A percentile compares a stretch with the other conserved stretches of the same genome.
Conservation (phyloP, 2,888 invertebrate species). For the Clanis bilineata region DNA sequence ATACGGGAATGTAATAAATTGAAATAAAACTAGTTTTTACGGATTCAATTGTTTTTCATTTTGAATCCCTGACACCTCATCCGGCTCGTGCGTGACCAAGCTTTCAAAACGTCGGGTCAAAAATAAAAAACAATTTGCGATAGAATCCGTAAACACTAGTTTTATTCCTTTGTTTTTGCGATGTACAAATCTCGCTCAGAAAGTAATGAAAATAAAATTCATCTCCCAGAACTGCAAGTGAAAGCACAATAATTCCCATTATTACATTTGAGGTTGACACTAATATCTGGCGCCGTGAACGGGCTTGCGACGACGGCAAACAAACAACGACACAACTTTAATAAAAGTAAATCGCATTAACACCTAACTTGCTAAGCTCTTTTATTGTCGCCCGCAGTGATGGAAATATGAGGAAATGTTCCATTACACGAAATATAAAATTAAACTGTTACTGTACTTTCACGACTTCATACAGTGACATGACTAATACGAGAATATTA, state of each 20-base stretch:
- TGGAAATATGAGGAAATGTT: constrained; percentile 21
- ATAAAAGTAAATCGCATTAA: constrained; percentile 68
- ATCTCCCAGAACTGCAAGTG: constrained; percentile 26
- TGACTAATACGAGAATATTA: no score
- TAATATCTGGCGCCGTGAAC: constrained; percentile 45
- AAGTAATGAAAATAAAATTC: constrained; percentile 4
- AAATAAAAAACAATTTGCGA: no score
- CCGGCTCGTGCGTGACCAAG: no score
- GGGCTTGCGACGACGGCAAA: constrained; percentile 38
- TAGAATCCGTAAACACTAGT: no score
- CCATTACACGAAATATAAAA: constrained; percentile 26
- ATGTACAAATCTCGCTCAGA: neutral
- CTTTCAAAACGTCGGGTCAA: no score
- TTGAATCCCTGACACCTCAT: no score
- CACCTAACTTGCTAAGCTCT: constrained; percentile 59
- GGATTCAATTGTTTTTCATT: no score
- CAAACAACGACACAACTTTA: constrained; percentile 61
- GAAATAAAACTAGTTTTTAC: no score
- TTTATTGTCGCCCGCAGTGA: constrained; percentile 44
- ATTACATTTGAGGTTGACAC: constrained; percentile 41
- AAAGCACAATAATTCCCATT: constrained; percentile 39
- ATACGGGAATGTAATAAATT: no score
- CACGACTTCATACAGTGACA: neutral
- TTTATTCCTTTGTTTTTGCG: neutral
- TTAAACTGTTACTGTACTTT: constrained; percentile 3